Base-by-base conservation (phyloP, 2,888 invertebrate genomes). In the Suillia variegata region DNA sequence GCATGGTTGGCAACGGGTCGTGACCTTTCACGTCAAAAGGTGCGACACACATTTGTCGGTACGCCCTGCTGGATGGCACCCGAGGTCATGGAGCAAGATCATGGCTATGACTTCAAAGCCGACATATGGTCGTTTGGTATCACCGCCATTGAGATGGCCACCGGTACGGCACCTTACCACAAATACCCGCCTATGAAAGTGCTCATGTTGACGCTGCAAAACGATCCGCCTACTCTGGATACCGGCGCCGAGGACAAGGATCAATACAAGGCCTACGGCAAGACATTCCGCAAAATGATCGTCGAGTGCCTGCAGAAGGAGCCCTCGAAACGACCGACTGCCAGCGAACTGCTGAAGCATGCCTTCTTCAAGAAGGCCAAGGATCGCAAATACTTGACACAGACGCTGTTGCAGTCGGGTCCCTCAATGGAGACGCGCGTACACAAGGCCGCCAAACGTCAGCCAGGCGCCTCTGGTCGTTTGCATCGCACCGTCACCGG, bases 41-140 rank as follows among this genome's bases (percentile, higher is more conserved):
- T 96, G 20, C 86, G 98, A 42, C 97, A 98, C 80, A 98, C 98
- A 0, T 99, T 99, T 83, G 98, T 99, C 1, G 99, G 99, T 12
- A 98, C 98, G 1, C 98, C 98, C 0, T 98, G 98, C 79, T 99
- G 98, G 98, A 98, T 98, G 98, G 98, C 98, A 2, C 98, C 98
- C 1, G 98, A 99, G 85, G 98, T 99, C 67, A 98, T 98, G 98
- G 95, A 96, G 83, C 96, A 96, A 89, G 94, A 95, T 79, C 93
- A 95, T 77, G 98, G 98, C 1, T 99, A 98, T 78, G 98, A 98
- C 83, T 98, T 96, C 83, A 98, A 98, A 84, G 98, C 98, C 2
- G 87, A 87, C 66, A 87, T 87, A 38, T 87, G 87, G 87, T 87
- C 87, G 5, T 82, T 82, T 92, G 96, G 96, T 89, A 94, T 71